Percentiles rank a stretch among this genome's conserved stretches.
Evolutionary conservation across 2,888 invertebrate species (phyloP).

Genomic region (Callinectes sapidus): DNA sequence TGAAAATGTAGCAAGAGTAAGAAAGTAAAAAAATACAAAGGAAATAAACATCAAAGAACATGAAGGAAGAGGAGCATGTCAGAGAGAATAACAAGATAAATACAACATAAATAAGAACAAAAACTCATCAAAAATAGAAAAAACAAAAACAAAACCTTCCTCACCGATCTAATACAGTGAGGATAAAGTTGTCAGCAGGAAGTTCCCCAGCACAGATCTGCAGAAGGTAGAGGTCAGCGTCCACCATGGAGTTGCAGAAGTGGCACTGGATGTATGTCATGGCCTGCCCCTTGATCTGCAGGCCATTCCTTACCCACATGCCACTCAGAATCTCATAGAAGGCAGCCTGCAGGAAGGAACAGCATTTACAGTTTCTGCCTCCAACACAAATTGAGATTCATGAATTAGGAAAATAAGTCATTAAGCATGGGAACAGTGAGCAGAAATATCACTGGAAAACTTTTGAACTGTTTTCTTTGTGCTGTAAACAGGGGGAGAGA

Average conservation of each 20-base stretch:
- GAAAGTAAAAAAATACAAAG: neutral
- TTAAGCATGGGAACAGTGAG: neutral
- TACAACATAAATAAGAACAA: slow-evolving; percentile 75
- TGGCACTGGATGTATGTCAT: slow-evolving; percentile 99
- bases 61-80: no score
- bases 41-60: no score
- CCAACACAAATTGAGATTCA: neutral
- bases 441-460: no score
- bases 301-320: slow-evolving; percentile 96
- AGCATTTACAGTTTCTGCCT: neutral
- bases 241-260: slow-evolving; percentile 99
- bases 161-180: slow-evolving; percentile 90
- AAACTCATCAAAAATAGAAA: neutral
- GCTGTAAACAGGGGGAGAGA: neutral
- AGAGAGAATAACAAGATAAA: no score
- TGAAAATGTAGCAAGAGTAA: neutral
- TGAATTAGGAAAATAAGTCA: neutral
- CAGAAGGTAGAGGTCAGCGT: slow-evolving; percentile 95
- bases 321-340: slow-evolving; percentile 96
- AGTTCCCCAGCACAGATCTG: slow-evolving; percentile 94
- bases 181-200: slow-evolving; percentile 87
- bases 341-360: slow-evolving; percentile 83
- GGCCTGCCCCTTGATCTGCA: slow-evolving; percentile 98
- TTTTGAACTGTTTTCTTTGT: neutral
- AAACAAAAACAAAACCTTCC: neutral